Base-by-base conservation (phyloP, 2,888 invertebrate species). In the Tetranychus truncatus region DNA sequence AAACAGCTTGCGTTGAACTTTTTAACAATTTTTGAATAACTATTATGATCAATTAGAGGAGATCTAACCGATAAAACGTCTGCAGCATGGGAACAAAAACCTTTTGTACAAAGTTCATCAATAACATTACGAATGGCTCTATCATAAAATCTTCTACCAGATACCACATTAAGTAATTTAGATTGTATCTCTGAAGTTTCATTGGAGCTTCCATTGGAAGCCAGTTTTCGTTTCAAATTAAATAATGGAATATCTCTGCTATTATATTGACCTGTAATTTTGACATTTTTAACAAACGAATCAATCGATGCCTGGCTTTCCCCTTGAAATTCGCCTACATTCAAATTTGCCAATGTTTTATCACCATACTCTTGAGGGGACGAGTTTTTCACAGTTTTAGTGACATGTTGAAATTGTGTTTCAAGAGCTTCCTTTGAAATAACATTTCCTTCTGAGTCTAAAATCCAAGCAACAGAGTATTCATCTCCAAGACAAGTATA, bases 391-490 rank as follows among this genome's bases (percentile, higher is more conserved):
- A 87, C 87, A 79, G 84, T 83, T 67, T 82, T 80, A 78, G 84
- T 84, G 11, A 86, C 86, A 76, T 85, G 81, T 77, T 83, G 78
- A 80, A 81, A 87, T 80, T 87, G 87, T 73, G 83, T 81, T 73
- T 84, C 81, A 7, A 87, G 81, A 1, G 85, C 85, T 80, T 87
- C 86, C 21, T 78, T 76, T 6, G 80, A 80, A 66, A 86, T 79
- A 77, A 85, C 81, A 78, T 85, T 84, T 4, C 45, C 21, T 71
- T 78, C 79, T 9, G 78, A 77, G 76, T 76, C 86, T 79, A 86
- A 83, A 86, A 87, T 85, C 87, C 87, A 87, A 76, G 83, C 85
- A 45, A 87, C 85, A 78, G 85, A 86, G 82, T 87, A 87, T 6
- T 86, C 83, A 81, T 87, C 87, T 7, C 87, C 87, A 5, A 87